A percentile compares a stretch with the other conserved stretches of the same genome.
These are phyloP conservation scores for Molorchus minor DNA, from an alignment of 2,888 invertebrate genomes.

Conservation along the genomic window DNA sequence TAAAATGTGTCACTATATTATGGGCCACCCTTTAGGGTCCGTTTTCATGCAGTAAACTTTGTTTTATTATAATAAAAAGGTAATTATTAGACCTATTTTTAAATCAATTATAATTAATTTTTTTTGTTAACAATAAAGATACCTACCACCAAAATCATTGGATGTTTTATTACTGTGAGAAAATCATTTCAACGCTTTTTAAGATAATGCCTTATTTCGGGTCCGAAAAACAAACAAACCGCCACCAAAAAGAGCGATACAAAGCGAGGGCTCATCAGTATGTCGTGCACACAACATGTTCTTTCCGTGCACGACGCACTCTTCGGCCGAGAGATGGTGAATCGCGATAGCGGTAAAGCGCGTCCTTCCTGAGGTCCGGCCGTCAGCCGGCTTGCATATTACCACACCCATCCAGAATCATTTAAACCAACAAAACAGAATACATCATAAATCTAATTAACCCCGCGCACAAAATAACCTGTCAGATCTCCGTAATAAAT, in stretches of 20 bases:
- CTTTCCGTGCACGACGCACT: background rate
- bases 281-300: background rate
- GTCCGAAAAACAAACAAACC: background rate
- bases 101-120: too few relatives aligned
- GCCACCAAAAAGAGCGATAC: background rate
- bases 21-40: too few relatives aligned
- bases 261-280: background rate
- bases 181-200: too few relatives aligned
- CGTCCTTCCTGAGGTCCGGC: conserved; percentile 16
- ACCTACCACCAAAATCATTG: too few relatives aligned
- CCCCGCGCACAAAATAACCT: conserved; percentile 60
- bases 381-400: conserved; percentile 18
- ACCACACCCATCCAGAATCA: conserved; percentile 54
- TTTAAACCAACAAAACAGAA: conserved; percentile 56
- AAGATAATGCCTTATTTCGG: too few relatives aligned
- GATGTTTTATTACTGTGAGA: too few relatives aligned
- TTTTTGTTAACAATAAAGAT: too few relatives aligned
- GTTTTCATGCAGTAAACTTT: too few relatives aligned
- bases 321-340: conserved; percentile 10
- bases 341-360: conserved; percentile 20
- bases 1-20: too few relatives aligned
- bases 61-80: too few relatives aligned
- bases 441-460: conserved; percentile 62
- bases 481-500: conserved; percentile 56
- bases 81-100: too few relatives aligned